Conservation (phyloP, 2,888 invertebrate species). For the Ethmia dodecea region DNA sequence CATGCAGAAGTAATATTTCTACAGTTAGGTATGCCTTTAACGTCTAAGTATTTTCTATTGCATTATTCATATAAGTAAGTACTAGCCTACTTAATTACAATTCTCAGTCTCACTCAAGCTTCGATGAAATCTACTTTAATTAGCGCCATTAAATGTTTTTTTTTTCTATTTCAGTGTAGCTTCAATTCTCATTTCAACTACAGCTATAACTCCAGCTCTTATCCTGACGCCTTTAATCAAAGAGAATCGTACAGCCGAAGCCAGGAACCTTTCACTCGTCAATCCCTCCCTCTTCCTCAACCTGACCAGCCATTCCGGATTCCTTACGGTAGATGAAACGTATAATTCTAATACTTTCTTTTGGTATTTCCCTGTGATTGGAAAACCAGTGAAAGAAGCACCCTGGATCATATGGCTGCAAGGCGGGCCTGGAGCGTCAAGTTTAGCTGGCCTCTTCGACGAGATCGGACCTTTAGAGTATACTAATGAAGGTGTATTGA, state of each 20-base stretch:
- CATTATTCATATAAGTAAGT: too few relatives aligned
- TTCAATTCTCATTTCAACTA: not conserved
- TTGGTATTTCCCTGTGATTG: conserved; percentile 86
- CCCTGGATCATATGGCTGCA: conserved; percentile 92
- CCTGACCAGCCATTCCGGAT: conserved; percentile 67
- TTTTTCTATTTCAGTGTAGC: too few relatives aligned
- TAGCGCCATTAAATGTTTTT: too few relatives aligned
- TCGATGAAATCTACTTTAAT: too few relatives aligned
- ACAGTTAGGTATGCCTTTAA: too few relatives aligned
- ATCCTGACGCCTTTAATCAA: conserved; percentile 47
- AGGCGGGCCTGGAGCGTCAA: conserved; percentile 89
- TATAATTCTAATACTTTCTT: conserved; percentile 88
- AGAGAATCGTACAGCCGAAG: conserved; percentile 34
- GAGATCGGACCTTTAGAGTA: conserved; percentile 60
- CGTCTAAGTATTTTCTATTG: too few relatives aligned
- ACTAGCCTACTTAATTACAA: too few relatives aligned
- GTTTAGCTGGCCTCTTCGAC: conserved; percentile 58
- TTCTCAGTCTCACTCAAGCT: too few relatives aligned
- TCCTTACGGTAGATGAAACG: conserved; percentile 82
- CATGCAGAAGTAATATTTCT: too few relatives aligned
- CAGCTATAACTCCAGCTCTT: conserved; percentile 31
- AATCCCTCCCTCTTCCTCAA: conserved; percentile 44
- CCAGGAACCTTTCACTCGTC: conserved; percentile 40
- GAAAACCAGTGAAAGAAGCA: conserved; percentile 41
- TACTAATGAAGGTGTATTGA: conserved; percentile 23